A percentile compares a stretch with the other conserved stretches of the same genome.
Conservation (phyloP, 2,113 vertebrate genomes). For the Sceloporus tristichus region DNA sequence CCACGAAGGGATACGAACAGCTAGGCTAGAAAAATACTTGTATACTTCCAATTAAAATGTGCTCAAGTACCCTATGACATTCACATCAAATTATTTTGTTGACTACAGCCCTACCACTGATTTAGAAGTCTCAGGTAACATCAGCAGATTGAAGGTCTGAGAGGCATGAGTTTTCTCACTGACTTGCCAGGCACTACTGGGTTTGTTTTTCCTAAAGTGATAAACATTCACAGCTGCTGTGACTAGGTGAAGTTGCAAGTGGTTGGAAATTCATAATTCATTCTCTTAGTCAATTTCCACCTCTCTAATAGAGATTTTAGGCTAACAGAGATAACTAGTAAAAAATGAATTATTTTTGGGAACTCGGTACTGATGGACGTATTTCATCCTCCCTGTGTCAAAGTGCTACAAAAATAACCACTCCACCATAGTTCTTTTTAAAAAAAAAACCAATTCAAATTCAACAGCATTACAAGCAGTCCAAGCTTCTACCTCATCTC, state of each 20-base stretch:
- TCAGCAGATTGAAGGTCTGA: not conserved
- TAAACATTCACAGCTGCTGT: conserved; percentile 21
- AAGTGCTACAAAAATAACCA: not conserved
- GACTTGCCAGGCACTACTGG: not conserved
- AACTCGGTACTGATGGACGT: not conserved
- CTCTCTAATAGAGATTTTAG: not conserved
- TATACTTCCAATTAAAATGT: conserved; percentile 3
- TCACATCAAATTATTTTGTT: conserved; percentile 26
- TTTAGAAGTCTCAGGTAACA: conserved; percentile 16
- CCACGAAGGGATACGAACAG: not conserved
- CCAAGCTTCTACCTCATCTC: not conserved
- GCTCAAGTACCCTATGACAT: not conserved
- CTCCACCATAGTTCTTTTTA: not conserved
- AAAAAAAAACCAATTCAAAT: not conserved
- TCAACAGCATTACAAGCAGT: not conserved
- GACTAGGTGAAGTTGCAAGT: conserved; percentile 4
- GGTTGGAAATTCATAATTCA: not conserved
- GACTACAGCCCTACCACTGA: conserved; percentile 7
- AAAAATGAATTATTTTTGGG: not conserved
- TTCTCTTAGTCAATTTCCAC: not conserved
- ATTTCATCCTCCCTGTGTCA: not conserved
- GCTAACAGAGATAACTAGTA: not conserved
- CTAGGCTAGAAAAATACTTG: not conserved
- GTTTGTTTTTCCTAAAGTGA: conserved; percentile 19
- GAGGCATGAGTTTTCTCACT: not conserved